A percentile compares a stretch with the other conserved stretches of the same genome.
Conservation (phyloP, 2,113 vertebrate species). For the Cygnus buccinator region DNA sequence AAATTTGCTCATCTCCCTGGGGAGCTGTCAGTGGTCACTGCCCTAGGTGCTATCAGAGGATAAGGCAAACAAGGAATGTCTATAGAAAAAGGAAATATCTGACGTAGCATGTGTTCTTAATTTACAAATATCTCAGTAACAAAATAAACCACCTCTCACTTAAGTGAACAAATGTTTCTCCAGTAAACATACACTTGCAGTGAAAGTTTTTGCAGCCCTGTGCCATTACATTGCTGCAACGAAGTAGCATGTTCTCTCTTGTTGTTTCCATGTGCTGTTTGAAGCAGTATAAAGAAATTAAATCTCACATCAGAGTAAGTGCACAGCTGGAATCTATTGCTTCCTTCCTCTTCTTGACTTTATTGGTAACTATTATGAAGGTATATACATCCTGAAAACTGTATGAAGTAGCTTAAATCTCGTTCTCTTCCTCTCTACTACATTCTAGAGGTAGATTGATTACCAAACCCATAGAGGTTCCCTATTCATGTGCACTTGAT, state of each 20-base stretch:
- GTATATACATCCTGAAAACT: not conserved
- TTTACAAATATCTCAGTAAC: not conserved
- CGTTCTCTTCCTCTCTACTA: not conserved
- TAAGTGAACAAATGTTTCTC: not conserved
- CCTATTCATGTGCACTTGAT: not conserved
- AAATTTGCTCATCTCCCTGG: not conserved
- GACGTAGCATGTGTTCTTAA: rapidly evolving
- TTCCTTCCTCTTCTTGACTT: not conserved
- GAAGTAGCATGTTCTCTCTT: not conserved
- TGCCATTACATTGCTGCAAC: not conserved
- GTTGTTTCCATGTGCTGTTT: not conserved
- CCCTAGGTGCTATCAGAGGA: not conserved
- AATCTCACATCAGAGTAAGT: not conserved
- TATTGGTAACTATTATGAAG: not conserved
- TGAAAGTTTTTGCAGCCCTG: not conserved
- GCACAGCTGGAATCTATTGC: not conserved
- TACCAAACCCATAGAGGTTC: not conserved
- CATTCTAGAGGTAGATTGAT: not conserved
- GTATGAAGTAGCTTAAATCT: not conserved
- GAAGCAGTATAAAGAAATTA: not conserved
- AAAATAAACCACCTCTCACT: not conserved
- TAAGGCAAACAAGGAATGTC: not conserved
- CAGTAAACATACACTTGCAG: not conserved
- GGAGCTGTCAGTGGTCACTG: not conserved
- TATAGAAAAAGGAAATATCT: not conserved